Evolutionary conservation across 1,140 invertebrate species (phyloP).

Genomic region (Lasioglossum baleicum): DNA sequence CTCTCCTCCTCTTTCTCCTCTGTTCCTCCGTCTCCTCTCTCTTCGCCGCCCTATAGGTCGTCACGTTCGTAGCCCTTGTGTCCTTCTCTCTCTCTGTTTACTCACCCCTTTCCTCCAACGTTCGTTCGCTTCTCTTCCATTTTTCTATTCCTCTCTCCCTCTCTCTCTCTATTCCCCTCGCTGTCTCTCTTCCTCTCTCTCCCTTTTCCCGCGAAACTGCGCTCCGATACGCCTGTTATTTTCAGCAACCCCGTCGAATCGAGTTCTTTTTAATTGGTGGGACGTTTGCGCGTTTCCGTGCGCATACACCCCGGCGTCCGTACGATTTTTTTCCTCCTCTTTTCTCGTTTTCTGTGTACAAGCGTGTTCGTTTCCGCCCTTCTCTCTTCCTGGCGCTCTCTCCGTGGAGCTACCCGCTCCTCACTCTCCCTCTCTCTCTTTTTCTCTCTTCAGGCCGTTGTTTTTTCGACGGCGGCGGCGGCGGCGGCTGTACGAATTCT

Average conservation of each 20-base stretch:
- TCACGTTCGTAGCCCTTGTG: conserved; percentile 23
- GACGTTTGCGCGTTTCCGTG: conserved; percentile 52
- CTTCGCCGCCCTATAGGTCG: conserved; percentile 16
- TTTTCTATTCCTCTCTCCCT: conserved; percentile 17
- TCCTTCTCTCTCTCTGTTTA: not conserved
- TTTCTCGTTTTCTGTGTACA: not conserved
- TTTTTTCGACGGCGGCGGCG: conserved; percentile 43
- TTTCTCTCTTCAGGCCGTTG: not conserved
- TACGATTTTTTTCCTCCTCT: conserved; percentile 11
- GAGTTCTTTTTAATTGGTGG: conserved; percentile 73
- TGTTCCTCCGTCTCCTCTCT: not conserved
- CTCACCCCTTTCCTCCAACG: not conserved
- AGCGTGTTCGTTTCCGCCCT: conserved; percentile 16
- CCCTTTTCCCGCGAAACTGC: conserved; percentile 59
- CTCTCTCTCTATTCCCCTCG: no score
- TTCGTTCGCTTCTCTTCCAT: conserved; percentile 21
- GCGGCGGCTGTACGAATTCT: conserved; percentile 39
- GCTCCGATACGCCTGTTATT: conserved; percentile 71
- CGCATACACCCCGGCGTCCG: conserved; percentile 9
- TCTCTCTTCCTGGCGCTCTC: not conserved
- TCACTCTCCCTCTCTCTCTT: not conserved
- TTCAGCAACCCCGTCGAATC: conserved; percentile 69
- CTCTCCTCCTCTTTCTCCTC: conserved; percentile 8
- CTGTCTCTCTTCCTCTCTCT: not conserved
- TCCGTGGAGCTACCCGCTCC: not conserved